phyloP scores from a whole-genome alignment of 1,140 invertebrate genomes.

The Nasonia longicornis region DNA sequence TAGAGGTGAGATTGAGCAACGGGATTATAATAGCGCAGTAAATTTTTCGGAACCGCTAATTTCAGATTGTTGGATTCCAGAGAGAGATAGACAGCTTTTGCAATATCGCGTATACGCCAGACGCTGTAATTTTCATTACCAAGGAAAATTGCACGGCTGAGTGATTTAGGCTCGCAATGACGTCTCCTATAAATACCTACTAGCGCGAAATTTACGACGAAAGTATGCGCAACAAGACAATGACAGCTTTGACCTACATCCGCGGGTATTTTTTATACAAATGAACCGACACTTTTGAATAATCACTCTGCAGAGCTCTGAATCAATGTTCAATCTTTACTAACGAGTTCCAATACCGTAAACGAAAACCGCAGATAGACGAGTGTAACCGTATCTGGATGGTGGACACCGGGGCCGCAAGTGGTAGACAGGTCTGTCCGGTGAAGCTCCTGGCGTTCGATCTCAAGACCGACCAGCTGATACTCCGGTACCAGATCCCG shows the following conservation, averaged over 20 bases:
- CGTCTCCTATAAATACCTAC: not conserved
- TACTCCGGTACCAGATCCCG: constrained; percentile 69
- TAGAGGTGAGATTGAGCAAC: not conserved
- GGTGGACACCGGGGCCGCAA: constrained; percentile 70
- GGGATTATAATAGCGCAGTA: not conserved
- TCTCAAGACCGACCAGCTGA: constrained; percentile 67
- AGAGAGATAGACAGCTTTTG: not conserved
- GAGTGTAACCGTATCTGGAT: constrained; percentile 74
- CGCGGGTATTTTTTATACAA: not conserved
- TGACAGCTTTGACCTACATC: not conserved
- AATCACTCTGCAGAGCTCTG: not conserved
- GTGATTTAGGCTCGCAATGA: not conserved
- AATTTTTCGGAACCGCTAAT: not conserved
- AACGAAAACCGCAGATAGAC: constrained; percentile 69
- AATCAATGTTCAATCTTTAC: not conserved
- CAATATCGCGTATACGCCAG: not conserved
- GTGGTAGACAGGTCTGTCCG: constrained; percentile 65
- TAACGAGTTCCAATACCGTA: constrained; percentile 32
- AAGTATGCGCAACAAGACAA: not conserved
- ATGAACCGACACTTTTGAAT: not conserved
- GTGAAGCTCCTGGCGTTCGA: constrained; percentile 73
- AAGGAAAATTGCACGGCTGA: not conserved
- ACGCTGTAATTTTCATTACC: not conserved
- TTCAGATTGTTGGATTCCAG: not conserved
- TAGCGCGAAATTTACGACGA: not conserved